Conservation (phyloP, 2,797 vertebrate species). For the Macrochelys suwanniensis region DNA sequence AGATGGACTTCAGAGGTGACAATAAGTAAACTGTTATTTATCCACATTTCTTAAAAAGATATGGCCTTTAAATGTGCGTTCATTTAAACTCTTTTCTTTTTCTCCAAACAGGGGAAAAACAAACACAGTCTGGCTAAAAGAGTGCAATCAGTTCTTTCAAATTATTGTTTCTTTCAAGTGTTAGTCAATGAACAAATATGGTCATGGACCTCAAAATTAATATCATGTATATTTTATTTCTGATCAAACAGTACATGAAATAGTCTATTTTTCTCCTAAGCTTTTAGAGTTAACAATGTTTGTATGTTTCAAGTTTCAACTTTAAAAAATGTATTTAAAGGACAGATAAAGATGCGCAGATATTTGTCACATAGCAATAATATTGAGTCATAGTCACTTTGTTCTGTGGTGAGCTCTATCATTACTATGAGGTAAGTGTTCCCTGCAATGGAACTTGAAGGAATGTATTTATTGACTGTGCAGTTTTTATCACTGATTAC, state of each 20-base stretch:
- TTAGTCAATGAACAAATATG: too few species aligned
- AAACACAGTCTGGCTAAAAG: neutral
- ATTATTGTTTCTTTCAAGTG: neutral
- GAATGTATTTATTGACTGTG: slow-evolving; percentile 36
- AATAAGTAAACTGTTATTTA: neutral
- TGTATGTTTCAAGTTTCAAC: neutral
- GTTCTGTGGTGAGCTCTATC: neutral
- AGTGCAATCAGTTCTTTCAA: neutral
- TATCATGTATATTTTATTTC: neutral
- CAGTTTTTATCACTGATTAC: slow-evolving; percentile 41
- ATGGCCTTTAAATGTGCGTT: neutral
- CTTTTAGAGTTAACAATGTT: neutral
- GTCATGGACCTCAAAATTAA: slow-evolving; percentile 6
- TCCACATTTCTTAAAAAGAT: neutral
- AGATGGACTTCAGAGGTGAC: neutral
- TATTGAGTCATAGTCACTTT: neutral
- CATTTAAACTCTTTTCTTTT: neutral
- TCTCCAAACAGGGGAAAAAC: neutral
- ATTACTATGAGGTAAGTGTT: neutral
- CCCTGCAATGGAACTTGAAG: slow-evolving; percentile 7
- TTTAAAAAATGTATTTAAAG: neutral
- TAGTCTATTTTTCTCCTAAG: neutral
- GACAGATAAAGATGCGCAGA: neutral
- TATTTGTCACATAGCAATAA: neutral
- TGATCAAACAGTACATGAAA: neutral